Evolutionary conservation across 2,888 invertebrate species (phyloP).

Genomic region (Metopia argyrocephala): DNA sequence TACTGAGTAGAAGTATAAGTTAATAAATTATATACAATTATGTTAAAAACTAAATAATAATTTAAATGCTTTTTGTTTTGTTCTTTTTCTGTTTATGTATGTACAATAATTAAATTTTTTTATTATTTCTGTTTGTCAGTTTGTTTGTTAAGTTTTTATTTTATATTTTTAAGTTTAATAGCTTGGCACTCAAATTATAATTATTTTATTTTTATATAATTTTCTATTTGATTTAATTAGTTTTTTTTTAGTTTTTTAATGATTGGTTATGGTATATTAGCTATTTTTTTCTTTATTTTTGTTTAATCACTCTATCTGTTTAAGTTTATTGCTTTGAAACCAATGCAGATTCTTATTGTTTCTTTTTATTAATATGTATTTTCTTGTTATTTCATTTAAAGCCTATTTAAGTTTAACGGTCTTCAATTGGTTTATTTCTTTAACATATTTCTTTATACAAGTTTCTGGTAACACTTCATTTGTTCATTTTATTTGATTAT

Average conservation of each 20-base stretch:
- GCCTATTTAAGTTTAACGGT: slow-evolving; percentile 58
- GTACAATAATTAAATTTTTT: neutral
- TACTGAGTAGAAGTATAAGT: neutral
- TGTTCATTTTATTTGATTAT: slow-evolving; percentile 48
- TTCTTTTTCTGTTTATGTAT: slow-evolving; percentile 24
- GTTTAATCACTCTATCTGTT: slow-evolving; percentile 55
- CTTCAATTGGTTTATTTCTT: slow-evolving; percentile 62
- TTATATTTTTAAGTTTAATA: slow-evolving; percentile 68
- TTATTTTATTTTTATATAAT: slow-evolving; percentile 62
- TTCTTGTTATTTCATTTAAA: slow-evolving; percentile 60
- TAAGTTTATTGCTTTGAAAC: slow-evolving; percentile 65
- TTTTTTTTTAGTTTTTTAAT: slow-evolving; percentile 61
- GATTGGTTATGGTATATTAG: slow-evolving; percentile 65
- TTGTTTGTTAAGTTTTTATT: slow-evolving; percentile 22
- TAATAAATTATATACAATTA: slow-evolving; percentile 45
- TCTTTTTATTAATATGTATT: slow-evolving; percentile 54
- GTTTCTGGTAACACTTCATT: slow-evolving; percentile 71
- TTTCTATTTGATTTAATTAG: slow-evolving; percentile 57
- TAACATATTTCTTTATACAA: slow-evolving; percentile 68
- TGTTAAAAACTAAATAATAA: slow-evolving; percentile 60
- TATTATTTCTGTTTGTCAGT: slow-evolving; percentile 57
- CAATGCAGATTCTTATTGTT: slow-evolving; percentile 63
- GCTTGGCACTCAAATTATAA: slow-evolving; percentile 77
- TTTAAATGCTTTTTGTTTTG: slow-evolving; percentile 60
- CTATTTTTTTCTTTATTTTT: slow-evolving; percentile 53